Base-by-base conservation (phyloP, 2,797 vertebrate genomes). In the Mycteria americana region DNA sequence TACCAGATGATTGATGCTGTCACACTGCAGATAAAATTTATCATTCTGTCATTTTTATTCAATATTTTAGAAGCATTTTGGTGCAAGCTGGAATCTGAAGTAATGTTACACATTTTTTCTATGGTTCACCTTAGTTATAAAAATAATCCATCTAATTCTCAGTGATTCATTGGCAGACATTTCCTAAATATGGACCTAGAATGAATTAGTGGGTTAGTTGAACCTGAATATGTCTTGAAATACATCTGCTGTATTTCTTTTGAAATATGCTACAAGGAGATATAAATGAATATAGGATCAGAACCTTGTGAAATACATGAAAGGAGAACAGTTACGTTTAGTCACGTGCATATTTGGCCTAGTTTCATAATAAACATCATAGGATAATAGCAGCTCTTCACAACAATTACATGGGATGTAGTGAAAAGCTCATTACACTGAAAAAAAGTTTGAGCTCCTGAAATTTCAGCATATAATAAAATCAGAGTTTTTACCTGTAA, bases 1-100 rank as follows among this genome's bases (percentile, higher is more conserved):
- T 72, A 86, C 59, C 31, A 81, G 78, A 46, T 94, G 93, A 97
- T 86, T 76, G 91, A 92, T 96, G 76, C 59, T 93, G 82, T 95
- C 81, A 88, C 35, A 53, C 22, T 76, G 74, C 37, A 70, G 70
- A 92, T 83, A 88, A 82, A 83, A 83, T 88, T 30, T 69, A 64
- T 89, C 43, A 59, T 88, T 80, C 72, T 93, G 89, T 84, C 76
- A 70, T 92, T 92, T 95, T 81, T 76, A 63, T 69, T 93, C 56
- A 53, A 8, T 91, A 67, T 45, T 93, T 67, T 24, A 73, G 39
- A 88, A 83, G 39, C 14, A 27, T 65, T 92, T 91, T 83, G 23
- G 5, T 85, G 27, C 50, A 87, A 57, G 23, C 27, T 75, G 57
- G 59, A 73, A 81, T 85, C 54, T 81, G 56, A 96, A 92, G 46